phyloP scores from a whole-genome alignment of 1,140 invertebrate species.

The Chymomyza costata region DNA sequence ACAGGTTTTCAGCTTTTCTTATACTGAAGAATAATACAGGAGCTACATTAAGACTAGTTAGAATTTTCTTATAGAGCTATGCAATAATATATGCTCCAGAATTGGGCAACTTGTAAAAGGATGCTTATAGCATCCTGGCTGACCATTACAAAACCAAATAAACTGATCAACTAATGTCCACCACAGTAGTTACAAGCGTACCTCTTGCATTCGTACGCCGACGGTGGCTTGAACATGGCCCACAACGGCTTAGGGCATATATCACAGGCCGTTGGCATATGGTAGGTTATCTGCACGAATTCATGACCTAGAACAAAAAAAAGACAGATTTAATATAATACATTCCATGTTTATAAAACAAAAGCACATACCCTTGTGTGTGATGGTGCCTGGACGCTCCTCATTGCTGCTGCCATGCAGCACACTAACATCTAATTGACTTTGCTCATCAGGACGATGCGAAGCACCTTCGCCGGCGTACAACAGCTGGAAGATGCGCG shows the following conservation, averaged over 20 bases:
- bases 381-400: slow-evolving; percentile 84
- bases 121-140: too few relatives aligned
- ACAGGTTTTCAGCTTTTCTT: too few relatives aligned
- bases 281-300: slow-evolving; percentile 96
- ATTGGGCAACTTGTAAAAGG: too few relatives aligned
- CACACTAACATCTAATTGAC: slow-evolving; percentile 75
- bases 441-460: slow-evolving; percentile 85
- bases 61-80: too few relatives aligned
- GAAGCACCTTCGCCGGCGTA: slow-evolving; percentile 96
- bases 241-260: slow-evolving; percentile 97
- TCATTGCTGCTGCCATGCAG: slow-evolving; percentile 78
- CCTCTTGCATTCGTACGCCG: slow-evolving; percentile 95
- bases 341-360: neutral
- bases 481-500: slow-evolving; percentile 97
- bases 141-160: too few relatives aligned
- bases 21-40: too few relatives aligned
- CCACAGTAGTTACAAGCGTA: too few relatives aligned
- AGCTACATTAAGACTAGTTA: too few relatives aligned
- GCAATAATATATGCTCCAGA: too few relatives aligned
- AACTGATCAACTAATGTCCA: too few relatives aligned
- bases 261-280: slow-evolving; percentile 98
- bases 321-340: slow-evolving; percentile 5
- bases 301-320: slow-evolving; percentile 85
- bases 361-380: slow-evolving; percentile 81
- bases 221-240: slow-evolving; percentile 97